Conservation (phyloP, 2,113 vertebrate genomes). For the Tinamus guttatus region DNA sequence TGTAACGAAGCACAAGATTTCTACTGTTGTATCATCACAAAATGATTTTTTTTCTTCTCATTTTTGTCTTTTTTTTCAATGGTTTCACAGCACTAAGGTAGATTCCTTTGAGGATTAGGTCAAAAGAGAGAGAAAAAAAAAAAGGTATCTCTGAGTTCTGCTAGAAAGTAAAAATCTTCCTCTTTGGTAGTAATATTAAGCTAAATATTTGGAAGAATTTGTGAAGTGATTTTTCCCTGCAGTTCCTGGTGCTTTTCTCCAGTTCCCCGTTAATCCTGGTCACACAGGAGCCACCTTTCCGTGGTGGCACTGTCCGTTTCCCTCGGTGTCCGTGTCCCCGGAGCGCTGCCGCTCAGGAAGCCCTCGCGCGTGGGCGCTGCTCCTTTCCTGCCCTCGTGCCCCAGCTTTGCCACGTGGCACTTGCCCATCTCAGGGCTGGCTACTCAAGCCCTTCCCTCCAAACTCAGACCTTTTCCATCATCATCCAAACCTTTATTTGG, state of each 20-base stretch:
- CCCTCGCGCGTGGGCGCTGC: background rate
- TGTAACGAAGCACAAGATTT: background rate
- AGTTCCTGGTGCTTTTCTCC: background rate
- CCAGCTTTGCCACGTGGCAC: background rate
- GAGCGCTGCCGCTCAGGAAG: background rate
- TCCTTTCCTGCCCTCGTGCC: background rate
- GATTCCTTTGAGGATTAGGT: background rate
- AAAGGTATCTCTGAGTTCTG: background rate
- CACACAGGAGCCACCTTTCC: background rate
- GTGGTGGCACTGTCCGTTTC: background rate
- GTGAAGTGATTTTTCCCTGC: background rate
- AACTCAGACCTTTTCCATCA: conserved; percentile 43
- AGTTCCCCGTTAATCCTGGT: background rate
- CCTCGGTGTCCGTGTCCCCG: background rate
- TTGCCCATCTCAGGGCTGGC: background rate
- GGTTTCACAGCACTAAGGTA: background rate
- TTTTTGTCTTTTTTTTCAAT: background rate
- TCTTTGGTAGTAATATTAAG: background rate
- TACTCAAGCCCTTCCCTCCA: background rate
- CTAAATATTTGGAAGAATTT: background rate
- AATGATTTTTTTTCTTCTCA: background rate
- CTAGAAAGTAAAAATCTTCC: background rate
- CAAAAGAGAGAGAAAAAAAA: background rate
- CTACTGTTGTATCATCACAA: background rate
- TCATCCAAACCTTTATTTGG: conserved; percentile 39